Conservation (phyloP, 2,888 invertebrate species). For the Drosophila meridionalis region DNA sequence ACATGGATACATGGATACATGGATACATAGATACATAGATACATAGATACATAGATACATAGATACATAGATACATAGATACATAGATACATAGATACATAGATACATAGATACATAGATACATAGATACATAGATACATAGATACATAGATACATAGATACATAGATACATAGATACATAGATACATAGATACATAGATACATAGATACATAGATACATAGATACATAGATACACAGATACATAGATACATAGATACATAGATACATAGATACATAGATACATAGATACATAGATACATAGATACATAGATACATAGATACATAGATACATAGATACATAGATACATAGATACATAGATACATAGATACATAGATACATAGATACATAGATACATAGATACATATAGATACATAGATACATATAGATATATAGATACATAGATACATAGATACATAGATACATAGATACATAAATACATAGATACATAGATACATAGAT, state of each 20-base stretch:
- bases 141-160: neutral
- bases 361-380: neutral
- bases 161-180: neutral
- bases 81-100: neutral
- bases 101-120: neutral
- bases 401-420: conserved; percentile 4
- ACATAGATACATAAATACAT: neutral
- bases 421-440: neutral
- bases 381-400: conserved; percentile 3
- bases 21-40: neutral
- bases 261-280: neutral
- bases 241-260: neutral
- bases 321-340: conserved; percentile 2
- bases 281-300: neutral
- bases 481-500: neutral
- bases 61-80: neutral
- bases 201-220: neutral
- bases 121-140: neutral
- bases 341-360: neutral
- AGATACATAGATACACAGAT: neutral
- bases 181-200: neutral
- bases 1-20: neutral
- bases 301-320: neutral
- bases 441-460: neutral
- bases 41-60: neutral